Percentiles rank a stretch among this genome's conserved stretches.
Evolutionary conservation across 2,113 vertebrate species (phyloP).

Genomic region (Antechinus flavipes): DNA sequence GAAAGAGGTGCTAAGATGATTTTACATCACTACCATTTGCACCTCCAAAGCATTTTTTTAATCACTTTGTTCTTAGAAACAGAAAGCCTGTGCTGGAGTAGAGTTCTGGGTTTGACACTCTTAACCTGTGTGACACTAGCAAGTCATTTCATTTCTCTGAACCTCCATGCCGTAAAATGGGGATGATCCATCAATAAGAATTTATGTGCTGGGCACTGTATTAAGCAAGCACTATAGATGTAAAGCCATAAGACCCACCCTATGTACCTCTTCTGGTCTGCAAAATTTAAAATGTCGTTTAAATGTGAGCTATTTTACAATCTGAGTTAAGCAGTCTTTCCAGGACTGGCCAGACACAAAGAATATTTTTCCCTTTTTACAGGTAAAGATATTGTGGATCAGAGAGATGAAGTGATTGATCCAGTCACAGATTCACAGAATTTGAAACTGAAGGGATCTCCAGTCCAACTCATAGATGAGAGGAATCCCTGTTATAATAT

Average conservation of each 20-base stretch:
- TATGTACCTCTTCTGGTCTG: neutral
- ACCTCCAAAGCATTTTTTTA: neutral
- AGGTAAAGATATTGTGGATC: neutral
- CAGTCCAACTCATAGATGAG: neutral
- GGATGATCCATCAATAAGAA: neutral
- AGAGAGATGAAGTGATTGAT: neutral
- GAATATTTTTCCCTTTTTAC: neutral
- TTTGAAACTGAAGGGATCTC: neutral
- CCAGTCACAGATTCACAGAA: neutral
- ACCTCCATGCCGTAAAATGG: neutral
- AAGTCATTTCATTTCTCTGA: neutral
- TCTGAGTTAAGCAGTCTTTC: neutral
- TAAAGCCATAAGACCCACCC: neutral
- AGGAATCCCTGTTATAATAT: neutral
- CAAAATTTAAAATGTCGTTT: neutral
- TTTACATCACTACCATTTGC: neutral
- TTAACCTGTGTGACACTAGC: neutral
- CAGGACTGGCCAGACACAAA: neutral
- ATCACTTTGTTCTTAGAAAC: neutral
- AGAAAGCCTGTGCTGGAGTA: neutral
- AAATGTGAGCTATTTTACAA: neutral
- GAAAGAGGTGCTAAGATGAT: neutral
- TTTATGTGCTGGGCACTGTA: neutral
- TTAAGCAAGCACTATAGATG: neutral
- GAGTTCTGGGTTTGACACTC: neutral